Conservation (phyloP, 2,113 vertebrate species). For the Zootoca vivipara region DNA sequence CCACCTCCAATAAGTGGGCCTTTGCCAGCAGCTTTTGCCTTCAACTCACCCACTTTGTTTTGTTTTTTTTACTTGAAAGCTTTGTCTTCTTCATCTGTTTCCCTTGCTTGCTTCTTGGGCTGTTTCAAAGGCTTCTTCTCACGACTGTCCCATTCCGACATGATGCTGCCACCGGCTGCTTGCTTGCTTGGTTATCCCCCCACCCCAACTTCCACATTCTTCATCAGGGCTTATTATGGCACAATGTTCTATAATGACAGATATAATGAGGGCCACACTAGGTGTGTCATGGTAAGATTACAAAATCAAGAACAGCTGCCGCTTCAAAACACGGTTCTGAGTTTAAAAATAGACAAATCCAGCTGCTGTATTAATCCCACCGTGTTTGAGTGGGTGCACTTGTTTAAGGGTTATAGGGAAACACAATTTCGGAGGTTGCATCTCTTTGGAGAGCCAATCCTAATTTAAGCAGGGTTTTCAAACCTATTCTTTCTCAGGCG, state of each 20-base stretch:
- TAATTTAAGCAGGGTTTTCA: not conserved
- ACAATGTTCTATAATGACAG: constrained; percentile 12
- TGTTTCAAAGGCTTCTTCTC: too few species aligned
- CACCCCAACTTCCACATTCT: not conserved
- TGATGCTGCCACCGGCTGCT: too few species aligned
- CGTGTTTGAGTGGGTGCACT: not conserved
- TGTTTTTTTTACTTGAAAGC: too few species aligned
- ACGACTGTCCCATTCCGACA: too few species aligned
- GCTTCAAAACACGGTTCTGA: not conserved
- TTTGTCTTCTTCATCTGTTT: too few species aligned
- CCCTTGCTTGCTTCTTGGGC: too few species aligned
- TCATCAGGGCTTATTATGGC: not conserved
- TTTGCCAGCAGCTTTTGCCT: too few species aligned
- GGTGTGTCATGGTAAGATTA: not conserved
- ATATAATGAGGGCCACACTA: constrained; percentile 8
- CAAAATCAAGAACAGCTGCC: constrained; percentile 10
- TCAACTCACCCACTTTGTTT: too few species aligned
- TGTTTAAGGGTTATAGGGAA: not conserved
- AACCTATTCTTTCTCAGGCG: not conserved
- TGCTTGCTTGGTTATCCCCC: too few species aligned
- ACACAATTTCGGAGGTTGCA: not conserved
- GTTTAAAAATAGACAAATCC: constrained; percentile 27
- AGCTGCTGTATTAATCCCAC: not conserved
- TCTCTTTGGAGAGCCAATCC: not conserved
- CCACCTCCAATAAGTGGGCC: constrained; percentile 71